Evolutionary conservation across 1,140 invertebrate genomes (phyloP).

Genomic region (Listronotus bonariensis): DNA sequence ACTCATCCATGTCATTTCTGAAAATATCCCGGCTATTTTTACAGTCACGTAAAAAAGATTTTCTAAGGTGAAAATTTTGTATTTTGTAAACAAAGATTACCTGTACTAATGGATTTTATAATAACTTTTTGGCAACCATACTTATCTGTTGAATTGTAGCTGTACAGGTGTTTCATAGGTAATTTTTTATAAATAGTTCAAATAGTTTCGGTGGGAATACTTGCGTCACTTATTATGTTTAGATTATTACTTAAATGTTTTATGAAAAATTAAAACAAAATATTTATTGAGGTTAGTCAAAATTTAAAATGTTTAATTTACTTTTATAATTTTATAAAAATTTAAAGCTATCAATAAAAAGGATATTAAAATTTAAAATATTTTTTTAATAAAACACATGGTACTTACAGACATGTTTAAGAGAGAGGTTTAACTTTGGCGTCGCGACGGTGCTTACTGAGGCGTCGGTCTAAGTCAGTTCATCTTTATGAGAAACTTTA

Average conservation of each 20-base stretch:
- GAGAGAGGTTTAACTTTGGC: constrained; percentile 42
- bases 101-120: neutral
- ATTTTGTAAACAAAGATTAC: constrained; percentile 18
- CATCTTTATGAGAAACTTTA: constrained; percentile 44
- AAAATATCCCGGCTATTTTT: constrained; percentile 42
- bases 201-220: neutral
- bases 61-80: neutral
- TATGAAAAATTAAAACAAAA: no score
- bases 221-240: no score
- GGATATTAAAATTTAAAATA: neutral
- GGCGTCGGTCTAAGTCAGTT: constrained; percentile 43
- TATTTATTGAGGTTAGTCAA: no score
- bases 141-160: neutral
- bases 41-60: constrained; percentile 4
- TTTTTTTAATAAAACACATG: constrained; percentile 9
- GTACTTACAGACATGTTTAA: constrained; percentile 49
- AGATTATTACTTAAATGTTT: no score
- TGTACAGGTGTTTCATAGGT: constrained; percentile 8
- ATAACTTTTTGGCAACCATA: constrained; percentile 9
- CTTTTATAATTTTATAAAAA: no score
- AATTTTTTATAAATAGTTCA: constrained; percentile 9
- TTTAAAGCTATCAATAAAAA: no score
- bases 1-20: constrained; percentile 33
- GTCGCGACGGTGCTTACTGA: constrained; percentile 51
- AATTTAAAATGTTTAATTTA: no score